Percentiles rank a stretch among this genome's conserved stretches.
phyloP scores from a whole-genome alignment of 2,888 invertebrate genomes.

The Deilephila elpenor region DNA sequence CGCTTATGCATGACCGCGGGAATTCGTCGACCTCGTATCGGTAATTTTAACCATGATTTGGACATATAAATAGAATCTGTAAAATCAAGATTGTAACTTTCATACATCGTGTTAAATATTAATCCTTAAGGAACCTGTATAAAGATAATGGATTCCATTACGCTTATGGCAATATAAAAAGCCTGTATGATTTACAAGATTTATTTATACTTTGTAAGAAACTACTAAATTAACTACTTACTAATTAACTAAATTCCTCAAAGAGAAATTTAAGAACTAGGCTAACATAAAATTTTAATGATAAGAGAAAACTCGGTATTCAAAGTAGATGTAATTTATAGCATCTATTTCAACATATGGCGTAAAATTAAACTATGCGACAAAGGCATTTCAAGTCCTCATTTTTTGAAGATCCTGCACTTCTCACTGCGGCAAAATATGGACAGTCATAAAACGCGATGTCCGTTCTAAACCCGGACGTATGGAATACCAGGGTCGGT shows the following conservation, averaged over 20 bases:
- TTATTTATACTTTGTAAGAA: too few species aligned
- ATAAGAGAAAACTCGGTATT: too few species aligned
- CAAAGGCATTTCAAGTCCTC: background rate
- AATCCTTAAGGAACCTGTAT: too few species aligned
- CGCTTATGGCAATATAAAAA: too few species aligned
- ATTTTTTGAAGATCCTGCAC: background rate
- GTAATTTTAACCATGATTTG: background rate
- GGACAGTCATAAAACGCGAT: background rate
- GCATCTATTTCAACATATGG: background rate
- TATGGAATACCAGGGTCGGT: constrained; percentile 14
- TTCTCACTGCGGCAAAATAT: background rate
- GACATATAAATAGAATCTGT: background rate
- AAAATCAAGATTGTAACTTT: background rate
- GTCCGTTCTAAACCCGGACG: constrained; percentile 27
- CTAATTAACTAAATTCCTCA: too few species aligned
- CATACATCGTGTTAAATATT: background rate
- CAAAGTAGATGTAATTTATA: too few species aligned
- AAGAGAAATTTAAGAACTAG: too few species aligned
- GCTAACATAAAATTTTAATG: too few species aligned
- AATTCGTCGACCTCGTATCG: background rate
- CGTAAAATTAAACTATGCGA: background rate
- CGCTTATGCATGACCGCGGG: constrained; percentile 9
- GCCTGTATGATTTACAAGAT: too few species aligned
- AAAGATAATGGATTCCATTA: too few species aligned
- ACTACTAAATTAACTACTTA: too few species aligned